phyloP scores from a whole-genome alignment of 2,888 invertebrate genomes.

The Latheticus oryzae region DNA sequence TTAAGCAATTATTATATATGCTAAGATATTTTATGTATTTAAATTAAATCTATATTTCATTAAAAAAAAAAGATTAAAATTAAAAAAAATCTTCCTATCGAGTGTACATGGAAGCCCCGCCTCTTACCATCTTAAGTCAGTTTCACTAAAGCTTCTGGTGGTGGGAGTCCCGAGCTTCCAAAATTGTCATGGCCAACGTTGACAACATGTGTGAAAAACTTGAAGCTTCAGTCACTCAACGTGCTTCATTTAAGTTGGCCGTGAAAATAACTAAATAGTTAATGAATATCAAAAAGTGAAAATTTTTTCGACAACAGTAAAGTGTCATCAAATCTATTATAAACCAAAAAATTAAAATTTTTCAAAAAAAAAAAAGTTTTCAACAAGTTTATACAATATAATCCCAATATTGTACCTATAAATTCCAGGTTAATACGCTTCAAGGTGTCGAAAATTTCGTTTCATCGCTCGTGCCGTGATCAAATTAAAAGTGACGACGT shows the following conservation, averaged over 20 bases:
- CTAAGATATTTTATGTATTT: no score
- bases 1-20: no score
- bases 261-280: slow-evolving; percentile 49
- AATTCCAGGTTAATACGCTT: slow-evolving; percentile 18
- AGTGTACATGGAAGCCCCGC: slow-evolving; percentile 30
- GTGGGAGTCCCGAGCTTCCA: slow-evolving; percentile 49
- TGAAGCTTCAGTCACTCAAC: slow-evolving; percentile 62
- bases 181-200: slow-evolving; percentile 54
- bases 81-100: background rate
- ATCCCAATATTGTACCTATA: slow-evolving; percentile 7
- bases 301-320: slow-evolving; percentile 51
- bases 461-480: slow-evolving; percentile 47
- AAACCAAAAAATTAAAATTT: no score
- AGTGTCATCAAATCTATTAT: slow-evolving; percentile 56
- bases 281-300: slow-evolving; percentile 33
- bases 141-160: slow-evolving; percentile 23
- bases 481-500: slow-evolving; percentile 54
- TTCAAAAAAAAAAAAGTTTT: slow-evolving; percentile 10
- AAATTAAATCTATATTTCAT: background rate
- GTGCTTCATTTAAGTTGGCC: slow-evolving; percentile 58
- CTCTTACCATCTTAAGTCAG: slow-evolving; percentile 42
- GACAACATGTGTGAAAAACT: slow-evolving; percentile 64
- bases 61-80: background rate
- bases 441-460: slow-evolving; percentile 40
- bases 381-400: background rate